Evolutionary conservation across 2,113 vertebrate genomes (phyloP).

Genomic region (Chaenocephalus aceratus): DNA sequence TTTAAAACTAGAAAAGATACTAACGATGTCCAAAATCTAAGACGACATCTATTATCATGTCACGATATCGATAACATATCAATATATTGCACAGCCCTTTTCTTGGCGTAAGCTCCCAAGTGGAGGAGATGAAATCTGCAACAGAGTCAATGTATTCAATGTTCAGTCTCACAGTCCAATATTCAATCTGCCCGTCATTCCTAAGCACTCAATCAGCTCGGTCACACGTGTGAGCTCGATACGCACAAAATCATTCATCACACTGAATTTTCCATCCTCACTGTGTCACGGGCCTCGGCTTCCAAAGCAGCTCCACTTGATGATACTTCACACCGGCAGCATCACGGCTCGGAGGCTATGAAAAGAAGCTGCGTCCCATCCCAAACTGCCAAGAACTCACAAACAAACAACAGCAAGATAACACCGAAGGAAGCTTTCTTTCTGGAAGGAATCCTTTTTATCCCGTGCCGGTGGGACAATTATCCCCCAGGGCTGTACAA

Average conservation of each 20-base stretch:
- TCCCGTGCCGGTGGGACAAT: constrained; percentile 13
- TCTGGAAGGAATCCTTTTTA: constrained; percentile 18
- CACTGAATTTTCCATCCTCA: constrained; percentile 35
- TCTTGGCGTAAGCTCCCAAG: background rate
- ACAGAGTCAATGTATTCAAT: constrained; percentile 42
- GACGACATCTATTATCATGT: too few species aligned
- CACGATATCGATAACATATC: too few species aligned
- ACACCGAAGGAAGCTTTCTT: constrained; percentile 25
- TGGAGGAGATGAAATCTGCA: constrained; percentile 17
- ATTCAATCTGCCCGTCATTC: constrained; percentile 58
- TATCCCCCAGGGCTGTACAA: constrained; percentile 35
- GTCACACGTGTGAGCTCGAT: constrained; percentile 53
- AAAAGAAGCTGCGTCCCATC: constrained; percentile 56
- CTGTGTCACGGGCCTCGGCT: constrained; percentile 19
- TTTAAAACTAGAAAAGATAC: too few species aligned
- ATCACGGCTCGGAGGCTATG: constrained; percentile 46
- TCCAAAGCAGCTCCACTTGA: constrained; percentile 53
- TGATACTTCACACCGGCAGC: constrained; percentile 61
- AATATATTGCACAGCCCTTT: too few species aligned
- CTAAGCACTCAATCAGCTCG: constrained; percentile 58
- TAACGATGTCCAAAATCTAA: too few species aligned
- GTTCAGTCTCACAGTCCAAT: constrained; percentile 54
- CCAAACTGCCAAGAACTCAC: constrained; percentile 46
- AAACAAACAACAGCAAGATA: constrained; percentile 46
- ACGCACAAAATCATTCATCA: constrained; percentile 60